A percentile compares a stretch with the other conserved stretches of the same genome.
Evolutionary conservation across 2,888 invertebrate species (phyloP).

Genomic region (Fragum fragum): DNA sequence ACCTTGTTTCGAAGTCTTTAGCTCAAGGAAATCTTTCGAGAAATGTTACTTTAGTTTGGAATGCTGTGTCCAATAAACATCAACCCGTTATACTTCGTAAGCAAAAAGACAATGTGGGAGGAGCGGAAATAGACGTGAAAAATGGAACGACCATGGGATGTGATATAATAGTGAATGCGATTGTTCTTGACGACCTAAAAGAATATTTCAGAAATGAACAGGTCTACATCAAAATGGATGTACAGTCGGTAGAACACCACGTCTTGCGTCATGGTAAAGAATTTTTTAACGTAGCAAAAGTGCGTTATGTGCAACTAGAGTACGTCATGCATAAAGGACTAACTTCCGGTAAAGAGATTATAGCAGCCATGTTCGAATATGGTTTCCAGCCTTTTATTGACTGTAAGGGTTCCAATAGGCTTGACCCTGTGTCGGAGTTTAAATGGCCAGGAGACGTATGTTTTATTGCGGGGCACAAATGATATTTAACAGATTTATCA

Average conservation of each 20-base stretch:
- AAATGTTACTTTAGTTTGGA: slow-evolving; percentile 53
- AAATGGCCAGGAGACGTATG: not conserved
- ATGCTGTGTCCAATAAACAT: slow-evolving; percentile 55
- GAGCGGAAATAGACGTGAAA: slow-evolving; percentile 37
- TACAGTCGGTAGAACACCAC: slow-evolving; percentile 16
- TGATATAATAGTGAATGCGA: not conserved
- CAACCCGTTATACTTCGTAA: slow-evolving; percentile 33
- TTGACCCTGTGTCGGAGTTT: not conserved
- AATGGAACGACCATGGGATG: not conserved
- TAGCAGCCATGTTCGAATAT: not conserved
- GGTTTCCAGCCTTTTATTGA: slow-evolving; percentile 21
- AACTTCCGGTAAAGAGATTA: not conserved
- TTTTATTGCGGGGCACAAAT: slow-evolving; percentile 3
- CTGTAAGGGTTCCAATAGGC: not conserved
- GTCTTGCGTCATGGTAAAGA: slow-evolving; percentile 7
- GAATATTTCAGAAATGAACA: slow-evolving; percentile 10
- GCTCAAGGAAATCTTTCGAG: slow-evolving; percentile 23
- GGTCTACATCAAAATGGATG: slow-evolving; percentile 7
- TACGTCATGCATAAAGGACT: not conserved
- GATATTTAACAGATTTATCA: no score
- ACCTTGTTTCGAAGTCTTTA: slow-evolving; percentile 44
- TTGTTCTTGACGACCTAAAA: slow-evolving; percentile 19
- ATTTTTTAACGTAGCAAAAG: slow-evolving; percentile 19
- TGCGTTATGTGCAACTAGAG: slow-evolving; percentile 22
- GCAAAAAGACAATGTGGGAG: slow-evolving; percentile 51